Conservation (phyloP, 2,113 vertebrate genomes). For the Odontophorus gujanensis region DNA sequence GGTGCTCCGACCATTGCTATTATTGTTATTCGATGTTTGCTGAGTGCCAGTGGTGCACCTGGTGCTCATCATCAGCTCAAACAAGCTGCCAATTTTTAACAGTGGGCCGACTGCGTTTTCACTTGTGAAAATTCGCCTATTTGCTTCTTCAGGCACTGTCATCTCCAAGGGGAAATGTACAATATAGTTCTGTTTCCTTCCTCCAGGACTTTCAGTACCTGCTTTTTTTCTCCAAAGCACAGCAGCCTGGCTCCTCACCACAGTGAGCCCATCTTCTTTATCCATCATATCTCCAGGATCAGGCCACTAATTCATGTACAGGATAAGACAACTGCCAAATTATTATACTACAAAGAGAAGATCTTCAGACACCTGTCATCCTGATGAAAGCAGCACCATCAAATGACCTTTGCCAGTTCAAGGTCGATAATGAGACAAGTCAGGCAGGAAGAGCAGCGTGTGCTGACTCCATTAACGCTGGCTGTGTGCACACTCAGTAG, state of each 20-base stretch:
- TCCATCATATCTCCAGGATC: conserved; percentile 71
- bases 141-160: conserved; percentile 9
- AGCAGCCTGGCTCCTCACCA: conserved; percentile 5
- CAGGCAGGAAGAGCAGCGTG: conserved; percentile 79
- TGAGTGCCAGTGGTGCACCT: neutral
- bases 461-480: conserved; percentile 78
- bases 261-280: conserved; percentile 45
- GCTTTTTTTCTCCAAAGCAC: neutral
- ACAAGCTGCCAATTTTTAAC: conserved; percentile 60
- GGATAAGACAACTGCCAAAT: conserved; percentile 84
- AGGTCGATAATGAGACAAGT: conserved; percentile 87
- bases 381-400: conserved; percentile 79
- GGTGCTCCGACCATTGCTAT: conserved; percentile 30
- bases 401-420: conserved; percentile 85
- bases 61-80: conserved; percentile 54
- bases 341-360: conserved; percentile 79
- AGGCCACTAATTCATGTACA: conserved; percentile 79
- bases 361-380: conserved; percentile 82
- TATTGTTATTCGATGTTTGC: conserved; percentile 52
- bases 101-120: conserved; percentile 17
- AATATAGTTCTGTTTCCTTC: conserved; percentile 21
- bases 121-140: conserved; percentile 49
- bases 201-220: neutral
- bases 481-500: conserved; percentile 69
- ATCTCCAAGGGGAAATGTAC: neutral